Evolutionary conservation across 2,113 vertebrate genomes (phyloP).

Genomic region (Platysteira castanea): DNA sequence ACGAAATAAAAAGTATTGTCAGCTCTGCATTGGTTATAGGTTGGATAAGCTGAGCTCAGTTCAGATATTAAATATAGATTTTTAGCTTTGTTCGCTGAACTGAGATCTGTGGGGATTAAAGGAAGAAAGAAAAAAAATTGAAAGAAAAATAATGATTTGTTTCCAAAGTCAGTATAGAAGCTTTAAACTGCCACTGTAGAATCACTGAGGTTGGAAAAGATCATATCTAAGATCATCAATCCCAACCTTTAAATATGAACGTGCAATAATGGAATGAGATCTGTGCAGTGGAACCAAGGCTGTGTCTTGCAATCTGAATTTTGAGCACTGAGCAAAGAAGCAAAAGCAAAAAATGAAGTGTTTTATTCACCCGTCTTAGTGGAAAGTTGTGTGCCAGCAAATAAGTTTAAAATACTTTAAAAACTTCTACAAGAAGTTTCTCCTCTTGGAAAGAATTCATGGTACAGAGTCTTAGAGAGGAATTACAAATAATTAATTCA

Average conservation of each 20-base stretch:
- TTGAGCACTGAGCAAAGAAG: not conserved
- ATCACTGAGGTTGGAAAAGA: not conserved
- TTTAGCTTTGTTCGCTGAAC: not conserved
- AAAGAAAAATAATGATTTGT: not conserved
- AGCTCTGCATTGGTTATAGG: not conserved
- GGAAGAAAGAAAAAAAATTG: not conserved
- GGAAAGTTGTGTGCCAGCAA: not conserved
- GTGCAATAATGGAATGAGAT: fast-evolving
- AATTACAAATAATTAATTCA: not conserved
- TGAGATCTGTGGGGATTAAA: not conserved
- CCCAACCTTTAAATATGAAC: not conserved
- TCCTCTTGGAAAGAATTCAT: not conserved
- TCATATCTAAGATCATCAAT: no score
- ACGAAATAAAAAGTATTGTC: not conserved
- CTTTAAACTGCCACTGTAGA: not conserved
- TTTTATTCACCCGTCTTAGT: not conserved
- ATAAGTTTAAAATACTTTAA: not conserved
- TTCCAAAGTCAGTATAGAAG: not conserved
- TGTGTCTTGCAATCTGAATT: not conserved
- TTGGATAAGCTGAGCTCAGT: not conserved
- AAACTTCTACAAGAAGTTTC: not conserved
- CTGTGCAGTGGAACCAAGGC: not conserved
- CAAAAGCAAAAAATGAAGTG: not conserved
- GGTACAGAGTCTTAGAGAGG: not conserved
- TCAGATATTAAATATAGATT: not conserved